Conservation (phyloP, 2,113 vertebrate species). For the Scomber japonicus region DNA sequence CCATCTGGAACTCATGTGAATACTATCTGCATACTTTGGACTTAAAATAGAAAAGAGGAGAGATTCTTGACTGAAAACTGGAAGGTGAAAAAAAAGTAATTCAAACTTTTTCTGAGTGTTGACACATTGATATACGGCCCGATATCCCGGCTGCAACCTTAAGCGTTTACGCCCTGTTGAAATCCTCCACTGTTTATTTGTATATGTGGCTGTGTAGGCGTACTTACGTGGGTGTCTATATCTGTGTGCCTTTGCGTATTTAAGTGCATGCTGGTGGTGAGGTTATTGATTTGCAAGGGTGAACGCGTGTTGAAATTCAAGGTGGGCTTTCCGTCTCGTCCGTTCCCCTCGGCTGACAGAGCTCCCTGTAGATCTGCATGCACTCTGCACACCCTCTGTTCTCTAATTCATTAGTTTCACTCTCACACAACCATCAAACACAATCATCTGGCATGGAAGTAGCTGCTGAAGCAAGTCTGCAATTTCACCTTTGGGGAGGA, state of each 20-base stretch:
- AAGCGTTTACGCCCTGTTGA: conserved; percentile 30
- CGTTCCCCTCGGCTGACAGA: conserved; percentile 57
- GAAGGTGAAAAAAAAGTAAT: conserved; percentile 18
- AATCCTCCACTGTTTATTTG: conserved; percentile 7
- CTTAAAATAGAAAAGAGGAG: conserved; percentile 53
- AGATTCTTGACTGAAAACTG: conserved; percentile 17
- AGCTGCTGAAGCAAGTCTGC: conserved; percentile 58
- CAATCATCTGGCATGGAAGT: conserved; percentile 59
- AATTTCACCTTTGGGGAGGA: conserved; percentile 59
- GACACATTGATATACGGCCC: conserved; percentile 7
- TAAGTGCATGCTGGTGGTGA: conserved; percentile 36
- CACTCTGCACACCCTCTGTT: conserved; percentile 63
- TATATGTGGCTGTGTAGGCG: not conserved
- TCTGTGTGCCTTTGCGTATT: conserved; percentile 27
- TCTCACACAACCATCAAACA: conserved; percentile 71
- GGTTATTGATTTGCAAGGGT: conserved; percentile 74
- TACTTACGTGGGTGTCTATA: not conserved
- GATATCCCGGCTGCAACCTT: conserved; percentile 20
- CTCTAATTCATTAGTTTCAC: conserved; percentile 78
- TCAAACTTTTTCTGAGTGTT: conserved; percentile 26
- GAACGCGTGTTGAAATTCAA: conserved; percentile 74
- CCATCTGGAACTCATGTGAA: conserved; percentile 76
- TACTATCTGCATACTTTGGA: conserved; percentile 68
- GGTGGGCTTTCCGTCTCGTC: conserved; percentile 67
- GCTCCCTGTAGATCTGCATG: conserved; percentile 64